Conservation (phyloP, 2,113 vertebrate species). For the Edolisoma coerulescens region DNA sequence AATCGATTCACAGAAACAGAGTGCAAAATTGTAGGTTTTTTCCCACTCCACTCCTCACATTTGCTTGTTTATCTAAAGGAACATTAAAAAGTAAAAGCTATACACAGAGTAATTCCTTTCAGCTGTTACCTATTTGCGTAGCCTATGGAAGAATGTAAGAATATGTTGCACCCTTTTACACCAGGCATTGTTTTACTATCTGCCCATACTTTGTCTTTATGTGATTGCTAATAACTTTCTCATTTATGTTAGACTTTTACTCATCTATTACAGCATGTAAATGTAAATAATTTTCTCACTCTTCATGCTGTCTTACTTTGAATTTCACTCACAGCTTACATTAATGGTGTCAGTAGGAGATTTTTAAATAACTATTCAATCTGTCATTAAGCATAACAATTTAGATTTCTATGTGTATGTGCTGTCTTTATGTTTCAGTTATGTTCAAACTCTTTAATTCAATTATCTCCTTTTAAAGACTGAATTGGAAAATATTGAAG, state of each 20-base stretch:
- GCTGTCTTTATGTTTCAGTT: slow-evolving; percentile 5
- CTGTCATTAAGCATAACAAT: not conserved
- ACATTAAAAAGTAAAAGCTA: not conserved
- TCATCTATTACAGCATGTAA: not conserved
- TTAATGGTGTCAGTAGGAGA: not conserved
- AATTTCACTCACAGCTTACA: not conserved
- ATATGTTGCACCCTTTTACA: not conserved
- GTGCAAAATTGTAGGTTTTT: not conserved
- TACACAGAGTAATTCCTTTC: not conserved
- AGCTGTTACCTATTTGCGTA: not conserved
- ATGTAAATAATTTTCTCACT: not conserved
- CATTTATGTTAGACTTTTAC: not conserved
- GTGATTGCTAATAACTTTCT: not conserved
- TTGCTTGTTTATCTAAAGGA: not conserved
- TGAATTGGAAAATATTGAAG: slow-evolving; percentile 93
- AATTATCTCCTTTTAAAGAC: slow-evolving; percentile 78
- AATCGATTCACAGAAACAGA: not conserved
- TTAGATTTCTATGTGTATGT: not conserved
- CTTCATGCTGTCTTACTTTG: not conserved
- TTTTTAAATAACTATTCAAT: not conserved
- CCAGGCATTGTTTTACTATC: not conserved
- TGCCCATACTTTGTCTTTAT: not conserved
- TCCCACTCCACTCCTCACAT: not conserved
- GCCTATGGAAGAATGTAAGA: not conserved
- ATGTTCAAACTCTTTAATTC: slow-evolving; percentile 41